Evolutionary conservation across 2,797 vertebrate genomes (phyloP), one percentile per base, ranked within the genome.

Genomic region (Sphaeramia orbicularis): DNA sequence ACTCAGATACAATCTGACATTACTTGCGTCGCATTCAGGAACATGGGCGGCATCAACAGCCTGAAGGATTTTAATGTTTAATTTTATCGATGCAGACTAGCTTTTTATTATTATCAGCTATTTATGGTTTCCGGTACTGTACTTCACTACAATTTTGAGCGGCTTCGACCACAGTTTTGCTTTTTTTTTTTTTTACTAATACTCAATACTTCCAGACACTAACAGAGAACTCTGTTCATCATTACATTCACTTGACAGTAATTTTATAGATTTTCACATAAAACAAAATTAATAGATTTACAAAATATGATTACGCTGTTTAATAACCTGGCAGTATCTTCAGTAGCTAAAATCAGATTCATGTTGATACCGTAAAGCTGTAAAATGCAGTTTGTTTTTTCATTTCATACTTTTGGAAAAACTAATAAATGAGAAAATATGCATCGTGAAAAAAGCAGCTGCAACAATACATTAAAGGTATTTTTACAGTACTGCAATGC

Each of bases 1-100:
- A 42, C 58, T 59, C 42, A 54, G 75, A 79, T 45, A 16, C 43
- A 67, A 15, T 65, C 64, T 70, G 88, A 86, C 73, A 68, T 67
- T 24, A 60, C 63, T 54, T 7, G 57, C 36, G 47, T 43, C 21
- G 53, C 49, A 43, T 38, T 76, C 71, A 55, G 68, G 61, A 19
- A 37, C 55, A 13, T 45, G 64, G 54, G 63, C 63, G n/a, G 13
- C 32, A 13, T 43, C 63, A 43, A 49, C 67, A 64, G 75, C 69
- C 72, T 10, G 41, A 30, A 51, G 73, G 57, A 76, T 53, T 79
- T 60, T 1, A 36, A n/a, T n/a, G n/a, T n/a, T n/a, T n/a, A 1
- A 63, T 73, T 82, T 71, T 36, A 75, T 10, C 56, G 12, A 76
- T 50, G 43, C 32, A 36, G 60, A 69, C 60, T 7, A 15, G 40